Conservation (phyloP, 2,888 invertebrate genomes). For the Caprella mutica region DNA sequence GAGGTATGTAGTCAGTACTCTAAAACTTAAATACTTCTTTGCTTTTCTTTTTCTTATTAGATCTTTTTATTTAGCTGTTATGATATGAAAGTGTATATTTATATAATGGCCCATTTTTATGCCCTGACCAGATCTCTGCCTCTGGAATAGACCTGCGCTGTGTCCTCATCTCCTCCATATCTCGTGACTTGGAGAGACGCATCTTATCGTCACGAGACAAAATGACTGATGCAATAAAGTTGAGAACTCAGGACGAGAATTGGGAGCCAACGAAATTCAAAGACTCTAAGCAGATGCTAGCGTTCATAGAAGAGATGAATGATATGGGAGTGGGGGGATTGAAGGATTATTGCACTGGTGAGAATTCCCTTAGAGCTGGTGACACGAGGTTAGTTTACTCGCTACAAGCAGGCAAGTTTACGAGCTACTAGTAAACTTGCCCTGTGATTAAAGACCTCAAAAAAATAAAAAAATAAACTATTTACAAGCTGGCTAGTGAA, state of each 20-base stretch:
- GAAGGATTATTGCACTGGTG: conserved; percentile 52
- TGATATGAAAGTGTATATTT: neutral
- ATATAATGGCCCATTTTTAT: conserved; percentile 33
- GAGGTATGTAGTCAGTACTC: conserved; percentile 22
- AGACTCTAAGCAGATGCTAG: conserved; percentile 49
- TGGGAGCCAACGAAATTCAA: conserved; percentile 72
- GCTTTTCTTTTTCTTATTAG: neutral
- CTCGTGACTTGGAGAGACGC: conserved; percentile 61
- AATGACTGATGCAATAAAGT: conserved; percentile 66
- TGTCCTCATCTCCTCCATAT: conserved; percentile 73
- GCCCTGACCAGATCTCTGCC: conserved; percentile 48
- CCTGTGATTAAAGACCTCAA: no score
- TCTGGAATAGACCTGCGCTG: conserved; percentile 82
- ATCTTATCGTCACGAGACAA: conserved; percentile 68
- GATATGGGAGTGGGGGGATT: conserved; percentile 55
- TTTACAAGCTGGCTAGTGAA: no score
- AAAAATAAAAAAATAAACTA: no score
- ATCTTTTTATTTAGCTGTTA: neutral
- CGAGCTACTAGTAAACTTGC: no score
- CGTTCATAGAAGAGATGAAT: conserved; percentile 58
- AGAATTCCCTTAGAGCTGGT: conserved; percentile 34
- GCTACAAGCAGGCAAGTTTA: no score
- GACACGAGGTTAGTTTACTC: no score
- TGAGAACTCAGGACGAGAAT: conserved; percentile 62
- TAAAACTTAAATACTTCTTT: neutral